phyloP scores from a whole-genome alignment of 2,797 vertebrate species.

The Morelia viridis region DNA sequence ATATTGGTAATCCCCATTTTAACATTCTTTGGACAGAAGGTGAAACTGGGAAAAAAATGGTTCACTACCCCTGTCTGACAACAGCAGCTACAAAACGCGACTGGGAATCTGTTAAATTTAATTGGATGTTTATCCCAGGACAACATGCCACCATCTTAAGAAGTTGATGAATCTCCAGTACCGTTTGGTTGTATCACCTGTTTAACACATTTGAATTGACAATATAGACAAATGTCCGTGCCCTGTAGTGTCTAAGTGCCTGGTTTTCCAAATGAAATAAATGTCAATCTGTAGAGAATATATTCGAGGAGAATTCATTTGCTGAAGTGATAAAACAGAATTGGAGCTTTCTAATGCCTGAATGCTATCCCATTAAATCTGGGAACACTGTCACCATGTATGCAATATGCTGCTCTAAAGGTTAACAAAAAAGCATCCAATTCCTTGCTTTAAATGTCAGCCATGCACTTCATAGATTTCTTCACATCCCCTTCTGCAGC shows the following conservation, averaged over 20 bases:
- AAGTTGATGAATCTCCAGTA: conserved; percentile 33
- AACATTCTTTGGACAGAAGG: conserved; percentile 32
- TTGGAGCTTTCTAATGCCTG: conserved; percentile 31
- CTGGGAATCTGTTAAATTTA: conserved; percentile 44
- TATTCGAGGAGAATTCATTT: conserved; percentile 66
- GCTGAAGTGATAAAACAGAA: conserved; percentile 63
- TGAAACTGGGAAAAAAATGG: not conserved
- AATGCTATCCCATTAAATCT: conserved; percentile 58
- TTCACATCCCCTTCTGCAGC: conserved; percentile 49
- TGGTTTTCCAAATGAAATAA: conserved; percentile 62
- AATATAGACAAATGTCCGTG: conserved; percentile 45
- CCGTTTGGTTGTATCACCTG: not conserved
- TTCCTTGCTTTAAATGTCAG: conserved; percentile 70
- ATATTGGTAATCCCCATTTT: conserved; percentile 1
- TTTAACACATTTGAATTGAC: conserved; percentile 29
- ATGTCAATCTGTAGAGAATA: conserved; percentile 64
- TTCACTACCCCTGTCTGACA: conserved; percentile 21
- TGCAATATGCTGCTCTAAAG: conserved; percentile 61
- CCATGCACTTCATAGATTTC: conserved; percentile 66
- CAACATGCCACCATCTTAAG: conserved; percentile 3
- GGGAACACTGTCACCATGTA: conserved; percentile 62
- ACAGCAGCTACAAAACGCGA: conserved; percentile 15
- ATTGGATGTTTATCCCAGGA: conserved; percentile 17
- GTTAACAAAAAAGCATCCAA: conserved; percentile 67
- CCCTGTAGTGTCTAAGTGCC: conserved; percentile 57